Evolutionary conservation across 2,888 invertebrate species (phyloP).

Genomic region (Smittia sp.): DNA sequence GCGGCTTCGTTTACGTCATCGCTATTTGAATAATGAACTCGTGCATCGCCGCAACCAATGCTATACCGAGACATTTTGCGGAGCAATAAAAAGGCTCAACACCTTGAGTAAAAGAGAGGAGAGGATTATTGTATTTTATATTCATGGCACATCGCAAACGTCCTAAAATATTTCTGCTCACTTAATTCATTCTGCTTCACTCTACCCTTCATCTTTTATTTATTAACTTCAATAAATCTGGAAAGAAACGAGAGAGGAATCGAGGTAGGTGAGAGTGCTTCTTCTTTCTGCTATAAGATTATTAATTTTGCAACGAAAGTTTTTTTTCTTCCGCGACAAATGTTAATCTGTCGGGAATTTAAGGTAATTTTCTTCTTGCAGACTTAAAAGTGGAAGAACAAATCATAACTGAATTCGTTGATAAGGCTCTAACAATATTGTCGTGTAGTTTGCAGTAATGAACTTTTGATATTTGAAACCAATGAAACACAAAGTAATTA

Average conservation of each 20-base stretch:
- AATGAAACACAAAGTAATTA: too few relatives aligned
- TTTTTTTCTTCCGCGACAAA: too few relatives aligned
- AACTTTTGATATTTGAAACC: too few relatives aligned
- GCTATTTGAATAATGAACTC: background rate
- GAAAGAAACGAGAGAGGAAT: slow-evolving; percentile 4
- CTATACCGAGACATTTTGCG: background rate
- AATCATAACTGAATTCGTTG: too few relatives aligned
- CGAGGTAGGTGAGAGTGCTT: background rate
- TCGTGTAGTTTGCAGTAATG: too few relatives aligned
- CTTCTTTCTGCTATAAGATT: too few relatives aligned
- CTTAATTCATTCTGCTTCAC: slow-evolving; percentile 29
- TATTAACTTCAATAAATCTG: slow-evolving; percentile 40
- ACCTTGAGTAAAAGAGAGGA: background rate
- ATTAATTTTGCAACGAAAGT: too few relatives aligned
- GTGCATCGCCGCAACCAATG: background rate
- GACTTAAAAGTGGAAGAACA: too few relatives aligned
- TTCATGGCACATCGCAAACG: slow-evolving; percentile 37
- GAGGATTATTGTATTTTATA: slow-evolving; percentile 34
- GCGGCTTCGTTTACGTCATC: background rate
- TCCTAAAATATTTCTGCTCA: slow-evolving; percentile 20
- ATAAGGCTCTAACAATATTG: too few relatives aligned
- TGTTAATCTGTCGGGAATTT: too few relatives aligned
- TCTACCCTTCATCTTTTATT: slow-evolving; percentile 40
- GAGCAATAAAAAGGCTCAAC: slow-evolving; percentile 5
- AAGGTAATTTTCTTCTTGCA: too few relatives aligned